Percentiles rank a stretch among this genome's conserved stretches.
These are phyloP conservation scores for Rotaria socialis DNA, from an alignment of 2,888 invertebrate species.

Conservation along the genomic window DNA sequence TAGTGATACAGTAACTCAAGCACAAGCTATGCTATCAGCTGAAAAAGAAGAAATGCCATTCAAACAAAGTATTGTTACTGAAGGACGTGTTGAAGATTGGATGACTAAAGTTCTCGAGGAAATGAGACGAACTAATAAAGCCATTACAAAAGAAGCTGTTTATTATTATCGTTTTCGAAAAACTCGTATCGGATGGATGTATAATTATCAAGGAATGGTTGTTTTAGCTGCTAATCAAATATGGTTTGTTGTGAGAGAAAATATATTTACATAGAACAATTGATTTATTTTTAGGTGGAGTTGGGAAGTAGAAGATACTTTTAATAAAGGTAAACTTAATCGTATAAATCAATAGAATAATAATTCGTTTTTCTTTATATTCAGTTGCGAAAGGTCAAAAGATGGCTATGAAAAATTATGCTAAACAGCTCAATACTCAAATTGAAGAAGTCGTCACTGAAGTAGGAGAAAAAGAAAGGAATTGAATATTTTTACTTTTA, in stretches of 20 bases:
- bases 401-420: slow-evolving; percentile 82
- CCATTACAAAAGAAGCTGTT: slow-evolving; percentile 78
- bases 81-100: slow-evolving; percentile 84
- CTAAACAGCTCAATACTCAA: slow-evolving; percentile 74
- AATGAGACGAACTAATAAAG: slow-evolving; percentile 78
- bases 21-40: slow-evolving; percentile 77
- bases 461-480: slow-evolving; percentile 49
- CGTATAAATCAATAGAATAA: background rate
- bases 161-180: slow-evolving; percentile 77
- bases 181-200: slow-evolving; percentile 74
- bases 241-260: slow-evolving; percentile 63
- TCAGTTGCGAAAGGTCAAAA: slow-evolving; percentile 65
- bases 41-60: slow-evolving; percentile 84
- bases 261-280: background rate
- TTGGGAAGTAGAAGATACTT: slow-evolving; percentile 84
- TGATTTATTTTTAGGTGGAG: slow-evolving; percentile 67
- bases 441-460: slow-evolving; percentile 77
- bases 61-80: slow-evolving; percentile 68
- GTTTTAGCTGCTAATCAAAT: slow-evolving; percentile 78
- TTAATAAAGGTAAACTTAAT: slow-evolving; percentile 61
- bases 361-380: background rate
- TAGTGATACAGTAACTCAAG: slow-evolving; percentile 69
- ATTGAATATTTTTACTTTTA: too few relatives aligned
- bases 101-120: slow-evolving; percentile 78
- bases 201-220: slow-evolving; percentile 82